A percentile compares a stretch with the other conserved stretches of the same genome.
Conservation (phyloP, 2,113 vertebrate species). For the Fukomys damarensis region DNA sequence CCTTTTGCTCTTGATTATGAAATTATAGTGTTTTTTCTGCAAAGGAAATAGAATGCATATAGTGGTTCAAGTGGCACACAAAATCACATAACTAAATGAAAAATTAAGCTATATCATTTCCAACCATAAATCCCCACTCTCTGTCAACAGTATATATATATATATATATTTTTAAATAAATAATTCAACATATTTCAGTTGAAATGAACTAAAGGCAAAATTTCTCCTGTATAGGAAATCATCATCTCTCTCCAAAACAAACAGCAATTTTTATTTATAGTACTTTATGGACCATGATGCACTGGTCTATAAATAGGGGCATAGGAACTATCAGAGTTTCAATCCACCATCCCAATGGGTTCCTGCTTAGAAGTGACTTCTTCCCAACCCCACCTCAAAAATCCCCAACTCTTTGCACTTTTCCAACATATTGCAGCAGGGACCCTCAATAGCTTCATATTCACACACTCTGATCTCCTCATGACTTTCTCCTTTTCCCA, state of each 20-base stretch:
- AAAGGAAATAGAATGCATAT: conserved; percentile 43
- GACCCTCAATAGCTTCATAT: neutral
- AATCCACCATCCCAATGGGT: neutral
- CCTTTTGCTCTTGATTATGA: conserved; percentile 60
- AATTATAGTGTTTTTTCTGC: conserved; percentile 67
- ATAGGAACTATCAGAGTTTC: neutral
- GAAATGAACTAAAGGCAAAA: conserved; percentile 53
- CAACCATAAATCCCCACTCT: conserved; percentile 41
- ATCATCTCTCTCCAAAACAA: neutral
- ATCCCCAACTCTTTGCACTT: neutral
- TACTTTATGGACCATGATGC: neutral
- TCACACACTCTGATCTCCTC: neutral
- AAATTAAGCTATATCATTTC: conserved; percentile 76
- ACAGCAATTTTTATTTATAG: neutral
- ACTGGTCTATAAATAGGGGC: neutral
- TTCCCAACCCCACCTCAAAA: neutral
- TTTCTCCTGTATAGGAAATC: neutral
- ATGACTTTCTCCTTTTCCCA: neutral
- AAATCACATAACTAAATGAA: conserved; percentile 70
- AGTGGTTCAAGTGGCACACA: conserved; percentile 75
- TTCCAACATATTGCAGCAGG: neutral
- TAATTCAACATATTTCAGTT: conserved; percentile 37
- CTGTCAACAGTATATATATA: neutral
- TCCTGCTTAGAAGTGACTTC: neutral
- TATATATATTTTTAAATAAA: neutral